Evolutionary conservation across 2,888 invertebrate species (phyloP), one percentile per base, ranked within the genome.

Genomic region (Hoplodrina blanda): DNA sequence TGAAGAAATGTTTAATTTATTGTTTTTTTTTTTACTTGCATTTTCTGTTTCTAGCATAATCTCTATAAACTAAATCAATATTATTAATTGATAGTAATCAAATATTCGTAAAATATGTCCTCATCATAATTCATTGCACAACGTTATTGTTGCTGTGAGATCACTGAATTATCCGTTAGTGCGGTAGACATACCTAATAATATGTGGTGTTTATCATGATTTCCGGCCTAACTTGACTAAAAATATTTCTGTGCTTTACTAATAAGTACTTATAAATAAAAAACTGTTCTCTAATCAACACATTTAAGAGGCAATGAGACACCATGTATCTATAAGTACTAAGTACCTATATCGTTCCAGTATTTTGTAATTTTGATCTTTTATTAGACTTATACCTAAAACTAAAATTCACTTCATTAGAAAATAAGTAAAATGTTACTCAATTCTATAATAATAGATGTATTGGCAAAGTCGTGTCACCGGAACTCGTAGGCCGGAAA

Each of bases 401-500:
- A 59, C n/a, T 46, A 79, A 66, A 49, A 66, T 52, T 60, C 52
- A 73, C 46, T n/a, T 73, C 46, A 66, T 62, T 78, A 76, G 59
- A 52, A 73, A 49, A 50, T 79, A 62, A 68, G 19, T 52, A 59
- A 64, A 54, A 64, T 52, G 17, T 59, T 55, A 80, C 53, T 61
- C 61, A 54, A 64, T 64, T 65, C n/a, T 65, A 53, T 33, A 46
- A 37, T 66, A 53, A 53, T 20, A 67, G 7, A 64, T 49, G 30
- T 68, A 68, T 54, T 49, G 56, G 61, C 78, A 67, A 55, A 60
- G 67, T 60, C 52, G 60, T 56, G 49, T 44, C 66, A 54, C 57
- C 72, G 71, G 62, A 68, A 63, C 46, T 66, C 46, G 53, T 62
- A 55, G 82, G 78, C 73, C 73, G 79, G 79, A 81, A 81, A 81